Conservation (phyloP, 2,888 invertebrate genomes). For the Strigamia transsilvanica region DNA sequence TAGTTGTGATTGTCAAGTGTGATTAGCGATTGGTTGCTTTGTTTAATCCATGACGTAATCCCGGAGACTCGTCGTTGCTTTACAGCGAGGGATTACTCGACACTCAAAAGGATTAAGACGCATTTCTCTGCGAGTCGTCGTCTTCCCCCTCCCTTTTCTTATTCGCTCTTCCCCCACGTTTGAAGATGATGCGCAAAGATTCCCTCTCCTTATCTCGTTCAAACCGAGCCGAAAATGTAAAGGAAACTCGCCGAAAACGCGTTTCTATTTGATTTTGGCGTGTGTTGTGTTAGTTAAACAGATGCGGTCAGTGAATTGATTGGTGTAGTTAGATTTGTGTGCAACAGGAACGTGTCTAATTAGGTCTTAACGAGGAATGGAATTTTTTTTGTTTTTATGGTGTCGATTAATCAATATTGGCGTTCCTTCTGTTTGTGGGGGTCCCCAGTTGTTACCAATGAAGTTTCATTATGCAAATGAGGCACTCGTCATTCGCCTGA, state of each 20-base stretch:
- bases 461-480: conserved; percentile 17
- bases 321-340: not conserved
- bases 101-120: conserved; percentile 21
- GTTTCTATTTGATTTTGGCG: too few relatives aligned
- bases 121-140: not conserved
- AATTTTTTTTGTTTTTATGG: not conserved
- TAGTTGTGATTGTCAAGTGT: conserved; percentile 21
- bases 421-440: not conserved
- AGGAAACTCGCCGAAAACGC: too few relatives aligned
- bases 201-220: not conserved
- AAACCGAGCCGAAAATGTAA: too few relatives aligned
- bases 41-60: conserved; percentile 21
- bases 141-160: not conserved
- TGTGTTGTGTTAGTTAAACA: not conserved
- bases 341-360: not conserved
- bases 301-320: not conserved
- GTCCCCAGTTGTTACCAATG: conserved; percentile 12
- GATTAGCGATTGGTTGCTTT: conserved; percentile 26
- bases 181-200: conserved; percentile 6
- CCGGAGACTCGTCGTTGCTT: conserved; percentile 12
- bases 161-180: not conserved
- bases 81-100: conserved; percentile 25
- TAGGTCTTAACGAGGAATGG: not conserved
- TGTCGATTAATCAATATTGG: conserved; percentile 1
- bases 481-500: conserved; percentile 16